Evolutionary conservation across 1,140 invertebrate genomes (phyloP).

Genomic region (Ips typographus): DNA sequence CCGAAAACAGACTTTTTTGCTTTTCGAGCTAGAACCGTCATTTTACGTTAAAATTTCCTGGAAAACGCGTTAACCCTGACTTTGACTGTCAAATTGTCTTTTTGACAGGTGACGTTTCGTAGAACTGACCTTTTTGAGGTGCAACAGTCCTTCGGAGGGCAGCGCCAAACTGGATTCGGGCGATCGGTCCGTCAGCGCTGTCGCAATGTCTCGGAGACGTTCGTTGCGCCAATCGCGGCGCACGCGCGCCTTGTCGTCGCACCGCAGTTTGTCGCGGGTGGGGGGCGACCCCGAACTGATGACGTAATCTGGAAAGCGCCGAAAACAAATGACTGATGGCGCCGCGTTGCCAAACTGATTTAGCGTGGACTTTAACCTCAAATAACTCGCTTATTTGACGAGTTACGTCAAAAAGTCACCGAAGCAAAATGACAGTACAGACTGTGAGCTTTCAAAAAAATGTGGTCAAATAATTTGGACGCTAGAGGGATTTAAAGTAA

Average conservation of each 20-base stretch:
- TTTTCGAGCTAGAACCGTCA: too few species aligned
- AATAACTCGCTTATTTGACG: too few species aligned
- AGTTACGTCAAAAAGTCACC: too few species aligned
- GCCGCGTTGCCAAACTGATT: background rate
- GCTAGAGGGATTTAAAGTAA: background rate
- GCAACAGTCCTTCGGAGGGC: slow-evolving; percentile 76
- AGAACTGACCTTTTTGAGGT: slow-evolving; percentile 71
- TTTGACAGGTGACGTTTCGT: too few species aligned
- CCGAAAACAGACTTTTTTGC: too few species aligned
- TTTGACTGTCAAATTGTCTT: too few species aligned
- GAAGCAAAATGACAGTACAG: background rate
- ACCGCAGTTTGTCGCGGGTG: slow-evolving; percentile 70
- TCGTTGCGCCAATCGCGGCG: slow-evolving; percentile 60
- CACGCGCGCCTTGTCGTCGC: slow-evolving; percentile 67
- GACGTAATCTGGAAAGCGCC: slow-evolving; percentile 45
- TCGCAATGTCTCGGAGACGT: slow-evolving; percentile 71
- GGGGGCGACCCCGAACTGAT: slow-evolving; percentile 73
- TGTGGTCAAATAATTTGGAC: too few species aligned
- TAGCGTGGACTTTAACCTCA: background rate
- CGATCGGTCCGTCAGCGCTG: slow-evolving; percentile 62
- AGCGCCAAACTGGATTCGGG: slow-evolving; percentile 55
- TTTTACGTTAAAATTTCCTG: too few species aligned
- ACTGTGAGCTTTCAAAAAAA: too few species aligned
- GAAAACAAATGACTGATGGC: slow-evolving; percentile 13
- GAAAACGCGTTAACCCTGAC: too few species aligned